phyloP scores from a whole-genome alignment of 1,140 invertebrate genomes.

The Caenorhabditis inopinata region DNA sequence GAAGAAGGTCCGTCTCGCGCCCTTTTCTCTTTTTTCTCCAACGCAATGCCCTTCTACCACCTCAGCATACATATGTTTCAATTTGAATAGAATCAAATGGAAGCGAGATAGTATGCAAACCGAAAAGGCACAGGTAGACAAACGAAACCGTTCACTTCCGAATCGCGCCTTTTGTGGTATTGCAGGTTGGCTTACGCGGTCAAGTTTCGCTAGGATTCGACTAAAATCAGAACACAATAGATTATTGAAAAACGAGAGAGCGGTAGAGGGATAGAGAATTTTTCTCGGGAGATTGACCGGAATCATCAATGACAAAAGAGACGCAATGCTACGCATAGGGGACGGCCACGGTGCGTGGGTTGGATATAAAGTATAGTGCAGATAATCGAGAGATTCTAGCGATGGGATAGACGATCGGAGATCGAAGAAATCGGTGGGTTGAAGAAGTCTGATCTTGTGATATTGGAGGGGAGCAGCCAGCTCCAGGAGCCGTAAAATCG shows the following conservation, averaged over 20 bases:
- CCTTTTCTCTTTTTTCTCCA: constrained; percentile 8
- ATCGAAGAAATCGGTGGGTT: constrained; percentile 17
- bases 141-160: constrained; percentile 29
- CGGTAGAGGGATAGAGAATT: background rate
- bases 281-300: background rate
- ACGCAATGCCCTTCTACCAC: constrained; percentile 6
- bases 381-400: background rate
- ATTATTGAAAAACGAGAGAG: background rate
- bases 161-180: constrained; percentile 28
- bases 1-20: constrained; percentile 22
- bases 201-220: background rate
- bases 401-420: background rate
- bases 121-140: background rate
- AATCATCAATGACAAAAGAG: constrained; percentile 21
- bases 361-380: background rate
- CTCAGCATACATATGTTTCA: constrained; percentile 27
- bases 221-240: background rate
- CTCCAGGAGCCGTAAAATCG: constrained; percentile 8
- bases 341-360: constrained; percentile 14
- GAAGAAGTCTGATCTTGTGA: background rate
- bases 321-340: constrained; percentile 8
- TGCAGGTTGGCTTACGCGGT: constrained; percentile 9
- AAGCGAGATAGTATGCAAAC: background rate
- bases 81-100: constrained; percentile 19
- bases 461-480: constrained; percentile 10